Evolutionary conservation across 2,113 vertebrate genomes (phyloP), one percentile per base, ranked within the genome.

Genomic region (Lepus timidus): DNA sequence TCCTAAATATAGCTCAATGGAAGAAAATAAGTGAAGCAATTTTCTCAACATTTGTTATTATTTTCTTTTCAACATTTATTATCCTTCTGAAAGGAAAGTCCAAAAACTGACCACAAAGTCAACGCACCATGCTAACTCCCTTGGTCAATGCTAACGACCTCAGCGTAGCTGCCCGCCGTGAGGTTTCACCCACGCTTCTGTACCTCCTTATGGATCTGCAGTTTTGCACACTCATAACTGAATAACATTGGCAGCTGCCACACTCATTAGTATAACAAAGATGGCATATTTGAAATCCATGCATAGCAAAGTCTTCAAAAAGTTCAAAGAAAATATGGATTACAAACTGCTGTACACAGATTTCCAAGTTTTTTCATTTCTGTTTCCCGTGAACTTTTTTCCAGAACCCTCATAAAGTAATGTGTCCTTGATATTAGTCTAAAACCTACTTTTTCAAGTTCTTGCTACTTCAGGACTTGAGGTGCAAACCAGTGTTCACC

Each of bases 11-110:
- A 92, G 39, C 55, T 88, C 58, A 85, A 67, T 39, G 91, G 67
- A 88, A 81, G 36, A 49, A 49, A 79, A 79, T 33, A 7, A 73
- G 78, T 27, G 22, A 68, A 79, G 9, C 8, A 61, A 58, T 52
- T 58, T 12, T 31, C 9, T 67, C 31, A 3, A 52, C 4, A 33
- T 75, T 58, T 74, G 36, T 49, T 22, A 71, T 71, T 31, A 52
- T 75, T 87, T 89, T 73, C n/a, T 93, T 85, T 79, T 17, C 58
- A 89, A 90, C 79, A 58, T 27, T 76, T 62, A 62, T 58, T 58
- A 58, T 16, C 55, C 14, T 52, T 78, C 85, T 55, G 49, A 81
- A 76, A n/a, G 14, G 14, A 25, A 76, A 68, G 3, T 7, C 84
- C 49, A 13, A 61, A 61, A 27, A 16, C 19, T 33, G 27, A 16